Evolutionary conservation across 2,888 invertebrate genomes (phyloP).

Genomic region (Ochropleura leucogaster): DNA sequence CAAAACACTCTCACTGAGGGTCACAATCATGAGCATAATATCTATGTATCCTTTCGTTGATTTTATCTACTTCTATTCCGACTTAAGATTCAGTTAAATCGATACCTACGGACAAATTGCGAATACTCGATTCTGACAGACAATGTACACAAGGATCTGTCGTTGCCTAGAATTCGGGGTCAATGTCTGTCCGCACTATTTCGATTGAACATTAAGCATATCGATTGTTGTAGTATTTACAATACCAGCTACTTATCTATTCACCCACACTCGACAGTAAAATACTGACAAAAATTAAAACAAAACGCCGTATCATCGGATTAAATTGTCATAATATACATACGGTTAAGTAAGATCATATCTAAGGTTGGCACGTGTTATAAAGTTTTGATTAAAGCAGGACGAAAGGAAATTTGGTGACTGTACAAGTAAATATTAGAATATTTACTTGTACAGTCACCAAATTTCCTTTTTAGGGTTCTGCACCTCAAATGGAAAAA

Average conservation of each 20-base stretch:
- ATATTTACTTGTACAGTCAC: neutral
- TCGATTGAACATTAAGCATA: no score
- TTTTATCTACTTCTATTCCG: neutral
- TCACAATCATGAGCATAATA: neutral
- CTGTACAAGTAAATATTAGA: no score
- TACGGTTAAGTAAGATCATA: slow-evolving; percentile 26
- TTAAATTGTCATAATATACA: slow-evolving; percentile 33
- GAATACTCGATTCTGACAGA: no score
- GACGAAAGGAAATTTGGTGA: no score
- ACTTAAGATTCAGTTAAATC: no score
- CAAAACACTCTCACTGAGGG: slow-evolving; percentile 42
- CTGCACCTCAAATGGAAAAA: no score
- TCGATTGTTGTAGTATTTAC: slow-evolving; percentile 12
- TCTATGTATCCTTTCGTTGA: neutral
- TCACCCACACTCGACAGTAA: neutral
- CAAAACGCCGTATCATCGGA: slow-evolving; percentile 33
- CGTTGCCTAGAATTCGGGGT: no score
- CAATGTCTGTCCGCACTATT: no score
- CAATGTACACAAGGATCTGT: no score
- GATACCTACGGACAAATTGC: no score
- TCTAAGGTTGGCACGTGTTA: slow-evolving; percentile 21
- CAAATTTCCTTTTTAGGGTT: neutral
- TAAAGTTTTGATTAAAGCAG: neutral
- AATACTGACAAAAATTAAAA: slow-evolving; percentile 11
- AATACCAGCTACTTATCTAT: slow-evolving; percentile 25